Base-by-base conservation (phyloP, 2,113 vertebrate genomes). In the Natator depressus region DNA sequence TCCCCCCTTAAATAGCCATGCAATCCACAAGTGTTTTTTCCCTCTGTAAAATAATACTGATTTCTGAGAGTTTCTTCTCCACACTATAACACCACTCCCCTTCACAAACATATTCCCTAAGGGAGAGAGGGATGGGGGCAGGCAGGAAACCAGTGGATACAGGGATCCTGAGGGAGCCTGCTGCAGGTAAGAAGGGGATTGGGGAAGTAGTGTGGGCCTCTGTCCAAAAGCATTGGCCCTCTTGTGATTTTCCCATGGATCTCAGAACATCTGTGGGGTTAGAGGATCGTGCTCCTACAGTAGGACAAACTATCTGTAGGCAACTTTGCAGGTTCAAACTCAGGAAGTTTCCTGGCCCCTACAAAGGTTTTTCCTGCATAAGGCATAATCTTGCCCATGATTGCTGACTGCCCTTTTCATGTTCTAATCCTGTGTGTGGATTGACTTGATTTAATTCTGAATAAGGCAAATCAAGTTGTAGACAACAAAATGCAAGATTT, bases 401-500 rank as follows among this genome's bases (percentile, higher is more conserved):
- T 10, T 89, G 91, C 91, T 94, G 81, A 57, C 25, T 95, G 46
- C 51, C 88, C 53, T 50, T 94, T 87, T 88, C 55, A 57, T 57
- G 55, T 57, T 57, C 25, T 57, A 57, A 57, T 57, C 51, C 51
- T 27, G 55, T 57, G 55, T 57, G 25, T 57, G 55, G 4, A 81
- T 88, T 19, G 72, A 11, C 57, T 93, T 92, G 93, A 94, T 95
- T 94, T 94, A 94, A 94, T 97, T 94, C 29, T 17, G 9, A 85
- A 82, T 7, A 35, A 95, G 79, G 79, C 87, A 96, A 85, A 95
- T 57, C 38, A 93, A 82, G 94, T 72, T 78, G 46, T 88, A 94
- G 85, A 83, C 89, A 51, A 89, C 38, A 50, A 95, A 93, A 93
- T 93, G 5, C 29, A 10, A 1, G 1, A 50, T 93, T 5, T 84